A percentile compares a stretch with the other conserved stretches of the same genome.
Evolutionary conservation across 2,113 vertebrate genomes (phyloP).

Genomic region (Nanger granti): DNA sequence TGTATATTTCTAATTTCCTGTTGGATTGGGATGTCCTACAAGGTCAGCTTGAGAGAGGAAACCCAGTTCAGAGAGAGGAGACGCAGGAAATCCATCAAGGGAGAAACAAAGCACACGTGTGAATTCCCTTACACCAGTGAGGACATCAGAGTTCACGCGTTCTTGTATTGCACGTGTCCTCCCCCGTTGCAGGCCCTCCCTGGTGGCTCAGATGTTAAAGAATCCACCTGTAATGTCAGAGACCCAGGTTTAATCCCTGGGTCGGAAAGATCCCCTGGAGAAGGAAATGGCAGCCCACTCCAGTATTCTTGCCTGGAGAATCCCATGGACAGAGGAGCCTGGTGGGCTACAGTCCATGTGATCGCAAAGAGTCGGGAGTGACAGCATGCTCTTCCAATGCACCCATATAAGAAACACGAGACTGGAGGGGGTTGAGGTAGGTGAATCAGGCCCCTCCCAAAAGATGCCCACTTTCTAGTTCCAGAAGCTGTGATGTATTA

Average conservation of each 20-base stretch:
- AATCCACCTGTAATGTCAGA: not conserved
- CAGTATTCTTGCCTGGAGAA: not conserved
- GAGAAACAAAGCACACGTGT: not conserved
- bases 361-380: not conserved
- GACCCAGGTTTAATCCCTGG: not conserved
- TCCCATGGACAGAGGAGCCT: not conserved
- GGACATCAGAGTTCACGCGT: fast-evolving
- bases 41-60: not conserved
- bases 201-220: not conserved
- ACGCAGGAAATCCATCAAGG: not conserved
- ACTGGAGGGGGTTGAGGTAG: not conserved
- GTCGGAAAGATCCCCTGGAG: not conserved
- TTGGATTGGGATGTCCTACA: too few species aligned
- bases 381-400: not conserved
- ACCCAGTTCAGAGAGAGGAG: not conserved
- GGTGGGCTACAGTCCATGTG: not conserved
- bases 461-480: not conserved
- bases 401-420: not conserved
- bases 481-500: not conserved
- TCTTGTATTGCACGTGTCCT: not conserved
- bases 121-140: not conserved
- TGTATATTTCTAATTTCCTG: not conserved
- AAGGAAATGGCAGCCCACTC: not conserved
- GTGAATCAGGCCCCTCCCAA: not conserved
- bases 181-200: not conserved